Evolutionary conservation across 2,888 invertebrate genomes (phyloP).

Genomic region (Anarsia innoxiella): DNA sequence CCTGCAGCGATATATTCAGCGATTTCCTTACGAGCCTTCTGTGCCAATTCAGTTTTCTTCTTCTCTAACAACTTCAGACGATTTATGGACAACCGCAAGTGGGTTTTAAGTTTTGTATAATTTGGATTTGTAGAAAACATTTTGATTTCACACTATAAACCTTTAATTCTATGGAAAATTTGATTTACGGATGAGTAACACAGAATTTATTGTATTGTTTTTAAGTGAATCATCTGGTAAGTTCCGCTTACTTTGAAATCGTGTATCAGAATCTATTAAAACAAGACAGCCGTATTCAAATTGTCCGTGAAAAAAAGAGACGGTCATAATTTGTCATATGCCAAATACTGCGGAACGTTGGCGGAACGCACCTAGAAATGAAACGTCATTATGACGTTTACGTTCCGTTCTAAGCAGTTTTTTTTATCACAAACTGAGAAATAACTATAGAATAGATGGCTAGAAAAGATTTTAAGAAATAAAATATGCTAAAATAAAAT

Average conservation of each 20-base stretch:
- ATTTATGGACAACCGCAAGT: constrained; percentile 93
- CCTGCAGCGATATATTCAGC: constrained; percentile 94
- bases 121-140: constrained; percentile 96
- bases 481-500: too few species aligned
- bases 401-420: too few species aligned
- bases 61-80: constrained; percentile 96
- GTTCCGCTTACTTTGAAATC: not conserved
- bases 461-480: too few species aligned
- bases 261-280: not conserved
- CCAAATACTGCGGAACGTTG: too few species aligned
- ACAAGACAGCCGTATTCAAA: not conserved
- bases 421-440: too few species aligned
- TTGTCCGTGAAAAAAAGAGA: not conserved
- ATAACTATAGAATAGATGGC: too few species aligned
- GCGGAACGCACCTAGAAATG: not conserved
- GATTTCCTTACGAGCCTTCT: constrained; percentile 97
- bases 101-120: constrained; percentile 97
- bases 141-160: constrained; percentile 25
- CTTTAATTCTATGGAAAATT: constrained; percentile 14
- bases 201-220: constrained; percentile 21
- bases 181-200: constrained; percentile 23
- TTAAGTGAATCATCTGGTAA: constrained; percentile 23
- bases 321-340: too few species aligned
- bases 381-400: not conserved
- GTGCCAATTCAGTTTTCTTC: constrained; percentile 97